Evolutionary conservation across 1,140 invertebrate species (phyloP), one percentile per base, ranked within the genome.

Genomic region (Drosophila takahashii): DNA sequence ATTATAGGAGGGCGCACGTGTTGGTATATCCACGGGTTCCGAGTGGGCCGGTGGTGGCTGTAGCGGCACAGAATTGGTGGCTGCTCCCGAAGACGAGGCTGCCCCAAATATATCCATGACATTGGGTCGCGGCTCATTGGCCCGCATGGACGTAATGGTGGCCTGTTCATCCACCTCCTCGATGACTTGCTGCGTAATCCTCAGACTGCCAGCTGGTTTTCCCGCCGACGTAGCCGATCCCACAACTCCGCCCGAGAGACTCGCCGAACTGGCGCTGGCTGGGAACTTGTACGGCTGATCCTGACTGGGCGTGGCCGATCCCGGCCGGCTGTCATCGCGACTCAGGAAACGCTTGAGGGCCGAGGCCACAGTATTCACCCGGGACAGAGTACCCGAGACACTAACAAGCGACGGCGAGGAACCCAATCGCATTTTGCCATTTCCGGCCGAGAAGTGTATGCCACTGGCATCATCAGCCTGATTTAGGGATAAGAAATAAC

Each of bases 161-260:
- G 94, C 93, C 87, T 97, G 96, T 80, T 97, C 96, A 73, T 97
- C 96, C 0, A 96, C 95, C 90, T 97, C 96, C 87, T 97, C 96
- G 27, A 96, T 97, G 3, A 96, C 95, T 73, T 96, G 95, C 77
- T 95, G 94, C 0, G 95, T 94, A 15, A 97, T 95, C 73, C 95
- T 94, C 93, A 95, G 95, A 36, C 94, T 95, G n/a, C 95, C 95
- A 22, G 86, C 80, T 5, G 84, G 69, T n/a, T 86, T 84, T 0
- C 62, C 66, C 7, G 34, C 59, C 42, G 65, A 39, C 0, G 66
- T 44, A 27, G 66, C 79, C 7, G 50, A 44, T 7, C 44, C 60
- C 0, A 65, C 54, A 29, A 50, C 48, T n/a, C 53, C 53, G 15
- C 50, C 79, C 0, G 77, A 60, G 6, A 92, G 58, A 26, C 89